phyloP scores from a whole-genome alignment of 37 sponge, comb jelly and placozoan species.

The Diacarnus erythraeanus region DNA sequence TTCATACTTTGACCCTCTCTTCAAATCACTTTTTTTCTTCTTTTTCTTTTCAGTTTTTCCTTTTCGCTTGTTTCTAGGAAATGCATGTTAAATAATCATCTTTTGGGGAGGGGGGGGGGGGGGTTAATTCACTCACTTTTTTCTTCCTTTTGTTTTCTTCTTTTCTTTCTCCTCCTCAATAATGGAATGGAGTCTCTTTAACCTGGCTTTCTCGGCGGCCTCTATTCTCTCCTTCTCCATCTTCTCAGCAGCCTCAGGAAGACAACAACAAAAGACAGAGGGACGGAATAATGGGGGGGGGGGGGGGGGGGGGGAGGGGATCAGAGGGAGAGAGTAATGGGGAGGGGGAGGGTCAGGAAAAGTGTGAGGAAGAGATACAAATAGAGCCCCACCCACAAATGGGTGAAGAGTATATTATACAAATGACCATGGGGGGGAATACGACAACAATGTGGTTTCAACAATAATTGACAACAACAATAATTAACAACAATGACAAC shows the following conservation, averaged over 20 bases:
- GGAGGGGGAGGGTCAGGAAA: neutral
- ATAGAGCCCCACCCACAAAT: too few relatives aligned
- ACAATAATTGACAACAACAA: too few relatives aligned
- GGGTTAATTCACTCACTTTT: constrained; percentile 13
- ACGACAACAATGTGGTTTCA: too few relatives aligned
- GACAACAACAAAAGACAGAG: neutral
- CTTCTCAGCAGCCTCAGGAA: constrained; percentile 60
- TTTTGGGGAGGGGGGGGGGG: too few relatives aligned
- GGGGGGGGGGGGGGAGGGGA: neutral
- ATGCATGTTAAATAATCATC: neutral
- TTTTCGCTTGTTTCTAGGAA: neutral
- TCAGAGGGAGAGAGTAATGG: constrained; percentile 5
- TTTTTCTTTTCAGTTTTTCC: neutral
- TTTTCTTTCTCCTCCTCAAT: constrained; percentile 53
- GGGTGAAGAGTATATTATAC: neutral
- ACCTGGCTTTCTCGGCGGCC: constrained; percentile 23
- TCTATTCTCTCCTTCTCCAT: constrained; percentile 43
- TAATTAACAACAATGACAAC: too few relatives aligned
- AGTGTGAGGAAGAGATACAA: neutral
- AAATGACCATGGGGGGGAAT: too few relatives aligned
- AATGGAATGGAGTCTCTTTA: constrained; percentile 39
- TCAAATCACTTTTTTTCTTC: constrained; percentile 1
- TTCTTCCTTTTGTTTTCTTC: constrained; percentile 20
- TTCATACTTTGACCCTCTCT: neutral
- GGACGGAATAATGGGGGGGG: neutral